Percentiles rank a stretch among this genome's conserved stretches.
phyloP scores from a whole-genome alignment of 2,888 invertebrate species.

The Choristoneura rosaceana region DNA sequence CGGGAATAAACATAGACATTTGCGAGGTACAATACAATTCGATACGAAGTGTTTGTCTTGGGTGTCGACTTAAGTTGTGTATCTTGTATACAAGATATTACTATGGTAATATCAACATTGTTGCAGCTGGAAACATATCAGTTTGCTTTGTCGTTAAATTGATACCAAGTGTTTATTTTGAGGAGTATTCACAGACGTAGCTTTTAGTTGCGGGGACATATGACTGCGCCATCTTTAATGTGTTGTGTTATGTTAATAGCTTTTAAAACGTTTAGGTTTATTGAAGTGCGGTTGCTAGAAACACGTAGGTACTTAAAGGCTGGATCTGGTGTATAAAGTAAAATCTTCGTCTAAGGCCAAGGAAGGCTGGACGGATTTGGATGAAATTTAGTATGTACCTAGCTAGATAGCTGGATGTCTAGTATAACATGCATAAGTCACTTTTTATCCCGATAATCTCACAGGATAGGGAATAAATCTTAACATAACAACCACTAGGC shows the following conservation, averaged over 20 bases:
- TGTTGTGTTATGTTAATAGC: not conserved
- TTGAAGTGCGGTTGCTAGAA: too few relatives aligned
- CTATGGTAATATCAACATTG: constrained; percentile 13
- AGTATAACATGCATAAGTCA: too few relatives aligned
- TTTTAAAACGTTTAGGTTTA: too few relatives aligned
- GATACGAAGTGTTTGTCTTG: constrained; percentile 27
- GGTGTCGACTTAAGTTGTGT: constrained; percentile 26
- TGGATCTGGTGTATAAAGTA: too few relatives aligned
- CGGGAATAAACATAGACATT: constrained; percentile 35
- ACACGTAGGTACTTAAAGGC: too few relatives aligned
- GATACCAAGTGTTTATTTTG: constrained; percentile 17
- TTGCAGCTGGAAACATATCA: constrained; percentile 3
- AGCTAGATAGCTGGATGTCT: too few relatives aligned
- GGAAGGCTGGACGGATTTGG: too few relatives aligned
- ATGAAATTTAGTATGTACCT: too few relatives aligned
- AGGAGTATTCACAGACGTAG: not conserved
- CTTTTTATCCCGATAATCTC: too few relatives aligned
- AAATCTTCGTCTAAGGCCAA: too few relatives aligned
- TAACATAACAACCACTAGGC: too few relatives aligned
- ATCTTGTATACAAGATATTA: constrained; percentile 23
- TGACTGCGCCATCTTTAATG: not conserved
- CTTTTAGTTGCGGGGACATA: not conserved
- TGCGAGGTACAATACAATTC: constrained; percentile 23
- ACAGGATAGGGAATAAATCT: too few relatives aligned
- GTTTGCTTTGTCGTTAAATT: constrained; percentile 19